Percentiles rank a stretch among this genome's conserved stretches.
phyloP scores from a whole-genome alignment of 2,888 invertebrate genomes.

The Drosophila vallismaia region DNA sequence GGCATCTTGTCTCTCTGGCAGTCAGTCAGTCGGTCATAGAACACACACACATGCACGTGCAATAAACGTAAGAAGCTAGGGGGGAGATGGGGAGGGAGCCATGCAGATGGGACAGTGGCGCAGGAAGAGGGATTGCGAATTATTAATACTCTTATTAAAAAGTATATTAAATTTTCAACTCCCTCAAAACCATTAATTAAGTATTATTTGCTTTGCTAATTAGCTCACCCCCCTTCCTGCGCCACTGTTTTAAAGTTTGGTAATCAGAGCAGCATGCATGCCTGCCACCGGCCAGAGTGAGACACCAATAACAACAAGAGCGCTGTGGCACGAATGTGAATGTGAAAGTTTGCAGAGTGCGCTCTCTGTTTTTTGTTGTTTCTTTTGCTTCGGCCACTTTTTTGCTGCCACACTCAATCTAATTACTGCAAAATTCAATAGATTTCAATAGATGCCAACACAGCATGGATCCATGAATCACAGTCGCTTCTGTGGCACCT shows the following conservation, averaged over 20 bases:
- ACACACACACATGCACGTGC: conserved; percentile 12
- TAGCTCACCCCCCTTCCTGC: neutral
- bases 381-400: conserved; percentile 27
- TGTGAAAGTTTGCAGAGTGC: conserved; percentile 63
- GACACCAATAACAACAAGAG: conserved; percentile 42
- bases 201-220: neutral
- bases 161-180: too few species aligned
- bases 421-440: conserved; percentile 35
- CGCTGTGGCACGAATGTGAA: conserved; percentile 35
- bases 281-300: conserved; percentile 21
- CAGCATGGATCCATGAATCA: conserved; percentile 14
- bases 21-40: conserved; percentile 43
- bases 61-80: conserved; percentile 1
- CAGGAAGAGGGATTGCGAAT: neutral
- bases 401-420: conserved; percentile 35
- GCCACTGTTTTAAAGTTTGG: neutral
- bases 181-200: neutral
- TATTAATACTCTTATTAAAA: too few species aligned
- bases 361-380: conserved; percentile 36
- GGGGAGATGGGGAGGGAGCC: neutral
- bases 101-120: conserved; percentile 4
- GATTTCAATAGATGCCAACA: conserved; percentile 33
- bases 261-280: conserved; percentile 13
- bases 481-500: neutral
- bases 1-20: conserved; percentile 12